Conservation (phyloP, 2,888 invertebrate genomes). For the Eupithecia exiguata region DNA sequence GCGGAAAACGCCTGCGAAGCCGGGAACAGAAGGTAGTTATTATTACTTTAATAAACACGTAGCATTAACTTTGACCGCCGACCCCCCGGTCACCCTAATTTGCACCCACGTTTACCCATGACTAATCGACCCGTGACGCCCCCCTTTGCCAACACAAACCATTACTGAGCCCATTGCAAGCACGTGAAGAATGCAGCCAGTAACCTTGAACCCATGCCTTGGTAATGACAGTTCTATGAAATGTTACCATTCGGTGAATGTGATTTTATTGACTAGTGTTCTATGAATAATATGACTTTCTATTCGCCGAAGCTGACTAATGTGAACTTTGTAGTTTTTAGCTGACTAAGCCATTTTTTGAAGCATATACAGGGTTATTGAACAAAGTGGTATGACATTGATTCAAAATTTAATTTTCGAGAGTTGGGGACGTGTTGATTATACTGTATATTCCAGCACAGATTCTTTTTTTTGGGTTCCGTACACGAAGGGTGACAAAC, state of each 20-base stretch:
- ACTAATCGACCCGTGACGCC: not conserved
- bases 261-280: not conserved
- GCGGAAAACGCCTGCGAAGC: not conserved
- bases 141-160: not conserved
- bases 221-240: not conserved
- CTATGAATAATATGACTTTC: not conserved
- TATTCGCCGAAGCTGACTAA: not conserved
- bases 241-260: not conserved
- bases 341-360: not conserved
- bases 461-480: no score
- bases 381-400: not conserved
- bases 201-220: conserved; percentile 21
- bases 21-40: not conserved
- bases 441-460: no score
- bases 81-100: not conserved
- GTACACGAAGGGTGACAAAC: no score
- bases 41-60: not conserved
- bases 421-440: no score
- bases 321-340: not conserved
- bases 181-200: conserved; percentile 20
- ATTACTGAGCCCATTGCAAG: not conserved
- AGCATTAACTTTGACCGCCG: not conserved
- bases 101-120: not conserved
- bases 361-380: not conserved
- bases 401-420: not conserved